Base-by-base conservation (phyloP, 2,888 invertebrate genomes). In the Sisyra terminalis region DNA sequence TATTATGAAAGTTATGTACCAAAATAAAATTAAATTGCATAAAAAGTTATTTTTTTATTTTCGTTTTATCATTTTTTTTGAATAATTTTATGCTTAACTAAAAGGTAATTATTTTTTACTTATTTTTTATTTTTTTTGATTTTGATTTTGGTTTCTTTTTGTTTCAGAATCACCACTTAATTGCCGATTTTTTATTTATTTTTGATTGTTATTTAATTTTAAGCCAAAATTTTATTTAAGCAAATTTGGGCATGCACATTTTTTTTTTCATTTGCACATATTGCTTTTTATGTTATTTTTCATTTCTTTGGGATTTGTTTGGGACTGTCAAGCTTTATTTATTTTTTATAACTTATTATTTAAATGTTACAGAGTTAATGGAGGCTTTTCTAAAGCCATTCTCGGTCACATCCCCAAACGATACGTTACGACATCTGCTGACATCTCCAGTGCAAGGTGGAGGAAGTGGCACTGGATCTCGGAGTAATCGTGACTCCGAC, bases 351-450 rank as follows among this genome's bases (percentile, higher is more conserved):
- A 17, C 15, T 14, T n/a, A 38, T 38, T 15, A 17, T 34, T 14
- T 14, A 7, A 7, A 41, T 41, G 41, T 41, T 41, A 34, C 41
- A 41, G 41, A 41, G 16, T 34, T 41, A 18, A 15, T 34, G 34
- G 18, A 11, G 32, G 41, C 29, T 14, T 34, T 41, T 34, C 18
- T 41, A 18, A 41, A 41, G 18, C 32, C 32, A 10, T 41, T 15
- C 10, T 16, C 38, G 16, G 43, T 16, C 17, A 16, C 30, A 29
- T 30, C 24, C 13, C 49, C 50, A 15, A 51, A 50, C 43, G 47
- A 50, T 32, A 53, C 53, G 10, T 45, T 53, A 14, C 49, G 51
- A 41, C 49, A 50, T 7, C 45, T 53, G 2, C 46, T 53, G 42
- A 52, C 46, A 35, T 50, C 50, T 44, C 49, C 51, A 2, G 35